phyloP scores from a whole-genome alignment of 1,140 invertebrate species.

The Ips typographus region DNA sequence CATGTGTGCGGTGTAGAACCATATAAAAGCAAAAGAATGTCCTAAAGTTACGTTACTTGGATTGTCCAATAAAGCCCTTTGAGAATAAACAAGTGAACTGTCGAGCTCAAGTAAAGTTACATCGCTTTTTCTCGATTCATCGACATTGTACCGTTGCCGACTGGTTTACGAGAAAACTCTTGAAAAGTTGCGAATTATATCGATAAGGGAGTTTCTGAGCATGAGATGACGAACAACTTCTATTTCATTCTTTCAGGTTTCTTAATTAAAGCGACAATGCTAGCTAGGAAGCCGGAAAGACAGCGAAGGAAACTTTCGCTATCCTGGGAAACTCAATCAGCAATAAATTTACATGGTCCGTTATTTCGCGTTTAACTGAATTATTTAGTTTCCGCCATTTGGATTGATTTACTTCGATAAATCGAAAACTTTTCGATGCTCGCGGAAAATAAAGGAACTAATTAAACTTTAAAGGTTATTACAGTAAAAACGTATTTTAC shows the following conservation, averaged over 20 bases:
- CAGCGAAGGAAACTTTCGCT: slow-evolving; percentile 3
- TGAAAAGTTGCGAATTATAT: background rate
- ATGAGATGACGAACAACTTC: background rate
- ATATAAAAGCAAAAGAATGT: slow-evolving; percentile 9
- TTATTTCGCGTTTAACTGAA: slow-evolving; percentile 23
- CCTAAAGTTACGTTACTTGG: slow-evolving; percentile 5
- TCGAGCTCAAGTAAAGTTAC: slow-evolving; percentile 7
- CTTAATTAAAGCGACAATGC: background rate
- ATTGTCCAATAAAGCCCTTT: slow-evolving; percentile 13
- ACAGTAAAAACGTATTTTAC: too few relatives aligned
- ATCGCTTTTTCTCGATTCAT: slow-evolving; percentile 1
- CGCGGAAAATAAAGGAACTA: slow-evolving; percentile 18
- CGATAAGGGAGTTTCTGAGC: too few relatives aligned
- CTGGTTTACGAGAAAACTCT: background rate
- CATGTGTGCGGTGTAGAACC: background rate
- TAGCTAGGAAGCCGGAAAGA: slow-evolving; percentile 4
- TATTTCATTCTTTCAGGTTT: background rate
- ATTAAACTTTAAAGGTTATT: slow-evolving; percentile 13
- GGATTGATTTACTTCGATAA: slow-evolving; percentile 27
- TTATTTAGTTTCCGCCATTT: slow-evolving; percentile 16
- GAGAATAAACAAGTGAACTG: slow-evolving; percentile 10
- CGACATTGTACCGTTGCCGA: background rate
- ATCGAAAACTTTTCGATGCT: slow-evolving; percentile 12
- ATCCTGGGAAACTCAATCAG: background rate
- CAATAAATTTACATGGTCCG: slow-evolving; percentile 24